Percentiles rank a stretch among this genome's conserved stretches.
Evolutionary conservation across 1,140 invertebrate genomes (phyloP).

Genomic region (Conus betulinus): DNA sequence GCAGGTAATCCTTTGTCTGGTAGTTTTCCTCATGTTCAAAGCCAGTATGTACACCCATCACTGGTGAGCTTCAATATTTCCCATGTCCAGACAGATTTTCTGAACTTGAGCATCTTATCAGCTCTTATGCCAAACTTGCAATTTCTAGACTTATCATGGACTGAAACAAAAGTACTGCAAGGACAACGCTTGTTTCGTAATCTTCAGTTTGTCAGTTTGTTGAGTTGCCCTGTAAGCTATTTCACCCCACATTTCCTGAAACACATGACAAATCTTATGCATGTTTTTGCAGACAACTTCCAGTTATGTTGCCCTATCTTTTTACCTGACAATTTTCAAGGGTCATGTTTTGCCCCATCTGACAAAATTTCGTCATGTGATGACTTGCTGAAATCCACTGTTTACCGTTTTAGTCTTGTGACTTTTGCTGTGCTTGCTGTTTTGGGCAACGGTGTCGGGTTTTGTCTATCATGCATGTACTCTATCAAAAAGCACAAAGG

Average conservation of each 20-base stretch:
- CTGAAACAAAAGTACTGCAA: not conserved
- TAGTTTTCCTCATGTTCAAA: not conserved
- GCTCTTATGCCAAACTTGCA: not conserved
- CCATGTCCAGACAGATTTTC: not conserved
- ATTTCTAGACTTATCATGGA: not conserved
- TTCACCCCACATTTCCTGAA: not conserved
- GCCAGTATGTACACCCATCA: not conserved
- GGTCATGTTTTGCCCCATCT: not conserved
- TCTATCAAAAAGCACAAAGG: not conserved
- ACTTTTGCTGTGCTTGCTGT: not conserved
- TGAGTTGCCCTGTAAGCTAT: not conserved
- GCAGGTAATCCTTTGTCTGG: not conserved
- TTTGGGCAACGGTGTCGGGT: not conserved
- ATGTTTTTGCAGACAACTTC: conserved; percentile 11
- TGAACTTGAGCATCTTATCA: not conserved
- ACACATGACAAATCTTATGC: not conserved
- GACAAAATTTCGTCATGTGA: conserved; percentile 6
- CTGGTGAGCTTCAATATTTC: not conserved
- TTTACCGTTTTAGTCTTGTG: not conserved
- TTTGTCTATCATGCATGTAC: not conserved
- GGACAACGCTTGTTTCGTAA: not conserved
- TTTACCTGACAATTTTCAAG: not conserved
- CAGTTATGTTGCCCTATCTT: not conserved
- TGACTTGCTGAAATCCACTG: not conserved
- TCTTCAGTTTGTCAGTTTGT: not conserved